Conservation (phyloP, 2,888 invertebrate genomes). For the Cactoblastis cactorum region DNA sequence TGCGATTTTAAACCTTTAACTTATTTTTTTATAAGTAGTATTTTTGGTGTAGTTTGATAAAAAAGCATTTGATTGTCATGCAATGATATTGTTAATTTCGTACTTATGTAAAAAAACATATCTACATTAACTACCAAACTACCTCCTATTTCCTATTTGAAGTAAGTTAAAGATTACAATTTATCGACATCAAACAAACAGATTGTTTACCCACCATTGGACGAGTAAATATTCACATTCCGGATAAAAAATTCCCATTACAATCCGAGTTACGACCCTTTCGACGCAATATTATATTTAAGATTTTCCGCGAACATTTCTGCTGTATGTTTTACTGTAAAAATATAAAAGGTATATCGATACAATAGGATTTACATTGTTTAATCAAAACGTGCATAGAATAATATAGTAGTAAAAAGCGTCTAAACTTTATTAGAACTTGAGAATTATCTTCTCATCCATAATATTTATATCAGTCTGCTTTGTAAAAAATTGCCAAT, state of each 20-base stretch:
- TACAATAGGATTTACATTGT: not conserved
- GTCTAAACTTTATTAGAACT: no score
- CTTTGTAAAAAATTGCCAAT: no score
- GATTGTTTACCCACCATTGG: not conserved
- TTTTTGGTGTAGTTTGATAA: no score
- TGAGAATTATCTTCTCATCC: no score
- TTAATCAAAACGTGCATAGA: not conserved
- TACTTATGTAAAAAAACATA: no score
- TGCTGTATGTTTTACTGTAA: not conserved
- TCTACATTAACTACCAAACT: not conserved
- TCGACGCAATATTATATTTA: conserved; percentile 5
- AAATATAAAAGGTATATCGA: not conserved
- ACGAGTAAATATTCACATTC: conserved; percentile 3
- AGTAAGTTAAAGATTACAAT: not conserved
- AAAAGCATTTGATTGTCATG: no score
- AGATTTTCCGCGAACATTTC: not conserved
- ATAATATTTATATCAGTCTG: no score
- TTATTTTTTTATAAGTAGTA: no score
- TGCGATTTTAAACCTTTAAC: no score
- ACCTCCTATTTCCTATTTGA: not conserved
- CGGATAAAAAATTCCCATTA: not conserved
- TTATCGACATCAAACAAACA: not conserved
- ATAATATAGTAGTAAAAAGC: not conserved
- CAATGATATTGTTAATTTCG: no score
- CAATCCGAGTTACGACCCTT: not conserved